Evolutionary conservation across 2,888 invertebrate species (phyloP).

Genomic region (Brachyptera risi): DNA sequence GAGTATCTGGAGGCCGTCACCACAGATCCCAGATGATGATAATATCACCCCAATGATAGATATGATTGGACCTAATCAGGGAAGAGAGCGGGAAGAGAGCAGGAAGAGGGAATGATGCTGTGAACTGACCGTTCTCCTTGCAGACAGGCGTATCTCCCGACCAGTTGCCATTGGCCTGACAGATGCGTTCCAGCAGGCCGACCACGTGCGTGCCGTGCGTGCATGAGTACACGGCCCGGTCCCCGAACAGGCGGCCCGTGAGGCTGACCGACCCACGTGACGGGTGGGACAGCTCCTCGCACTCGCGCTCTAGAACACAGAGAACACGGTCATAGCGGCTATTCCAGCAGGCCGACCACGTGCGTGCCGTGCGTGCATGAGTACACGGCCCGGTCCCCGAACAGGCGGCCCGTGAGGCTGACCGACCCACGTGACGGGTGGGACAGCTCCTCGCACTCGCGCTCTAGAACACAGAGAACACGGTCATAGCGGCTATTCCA

Average conservation of each 20-base stretch:
- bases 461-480: constrained; percentile 53
- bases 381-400: constrained; percentile 79
- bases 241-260: constrained; percentile 76
- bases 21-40: too few species aligned
- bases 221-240: constrained; percentile 80
- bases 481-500: constrained; percentile 56
- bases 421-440: constrained; percentile 76
- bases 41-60: too few species aligned
- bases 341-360: constrained; percentile 79
- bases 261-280: constrained; percentile 72
- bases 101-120: too few species aligned
- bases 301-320: constrained; percentile 69
- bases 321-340: neutral
- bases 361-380: constrained; percentile 85
- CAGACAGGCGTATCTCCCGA: constrained; percentile 78
- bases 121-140: constrained; percentile 74
- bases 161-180: constrained; percentile 92
- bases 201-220: constrained; percentile 85
- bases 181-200: constrained; percentile 78
- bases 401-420: constrained; percentile 68
- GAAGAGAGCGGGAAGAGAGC: neutral
- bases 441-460: constrained; percentile 78
- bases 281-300: constrained; percentile 72
- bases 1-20: too few species aligned
- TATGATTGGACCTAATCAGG: too few species aligned